These are phyloP conservation scores for Picus viridis DNA, from an alignment of 2,797 vertebrate genomes.

Conservation along the genomic window DNA sequence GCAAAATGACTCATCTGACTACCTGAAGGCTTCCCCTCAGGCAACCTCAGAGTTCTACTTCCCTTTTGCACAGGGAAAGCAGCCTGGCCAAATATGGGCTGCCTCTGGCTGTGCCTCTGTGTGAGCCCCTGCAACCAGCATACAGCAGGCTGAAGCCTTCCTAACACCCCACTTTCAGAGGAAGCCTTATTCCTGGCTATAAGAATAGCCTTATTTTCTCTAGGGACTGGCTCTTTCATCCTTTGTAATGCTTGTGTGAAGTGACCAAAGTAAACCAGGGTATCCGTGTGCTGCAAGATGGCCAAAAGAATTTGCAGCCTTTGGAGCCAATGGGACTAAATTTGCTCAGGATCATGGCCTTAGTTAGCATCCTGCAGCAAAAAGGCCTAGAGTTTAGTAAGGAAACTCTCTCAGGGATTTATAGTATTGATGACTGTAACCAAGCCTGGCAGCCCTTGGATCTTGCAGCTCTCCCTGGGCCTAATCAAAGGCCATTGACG, in stretches of 20 bases:
- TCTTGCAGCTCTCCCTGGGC: conserved; percentile 69
- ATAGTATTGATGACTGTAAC: conserved; percentile 69
- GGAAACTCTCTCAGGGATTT: conserved; percentile 61
- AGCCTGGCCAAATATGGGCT: background rate
- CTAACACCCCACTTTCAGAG: background rate
- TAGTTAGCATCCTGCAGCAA: conserved; percentile 57
- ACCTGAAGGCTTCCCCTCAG: background rate
- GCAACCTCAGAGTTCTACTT: background rate
- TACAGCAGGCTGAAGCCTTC: background rate
- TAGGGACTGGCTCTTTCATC: background rate
- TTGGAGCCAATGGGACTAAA: conserved; percentile 4
- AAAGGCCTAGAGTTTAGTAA: conserved; percentile 57
- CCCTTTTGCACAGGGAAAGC: background rate
- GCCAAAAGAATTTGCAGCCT: conserved; percentile 2
- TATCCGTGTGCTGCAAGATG: background rate
- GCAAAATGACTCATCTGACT: background rate
- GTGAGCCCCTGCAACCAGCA: background rate
- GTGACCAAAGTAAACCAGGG: background rate
- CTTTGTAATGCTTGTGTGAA: background rate
- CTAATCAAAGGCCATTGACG: conserved; percentile 73
- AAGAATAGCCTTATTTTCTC: background rate
- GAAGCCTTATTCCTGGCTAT: background rate
- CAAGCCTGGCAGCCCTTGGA: conserved; percentile 72
- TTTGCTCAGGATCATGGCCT: conserved; percentile 60
- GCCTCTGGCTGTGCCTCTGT: background rate